Conservation (phyloP, 2,888 invertebrate genomes). For the Glaucopsyche alexis region DNA sequence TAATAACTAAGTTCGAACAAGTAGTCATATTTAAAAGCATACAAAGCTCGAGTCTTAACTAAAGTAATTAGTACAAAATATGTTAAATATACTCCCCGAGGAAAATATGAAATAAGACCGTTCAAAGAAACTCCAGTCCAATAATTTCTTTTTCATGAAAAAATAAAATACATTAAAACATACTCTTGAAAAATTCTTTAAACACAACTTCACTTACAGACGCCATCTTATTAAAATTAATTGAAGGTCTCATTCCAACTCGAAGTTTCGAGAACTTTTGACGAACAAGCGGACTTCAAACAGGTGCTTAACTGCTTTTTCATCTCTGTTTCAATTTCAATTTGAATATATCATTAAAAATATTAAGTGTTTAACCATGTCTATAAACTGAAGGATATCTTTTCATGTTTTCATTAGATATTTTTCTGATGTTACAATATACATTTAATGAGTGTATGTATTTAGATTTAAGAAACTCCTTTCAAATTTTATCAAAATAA, state of each 20-base stretch:
- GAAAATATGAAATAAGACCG: background rate
- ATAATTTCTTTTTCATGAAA: background rate
- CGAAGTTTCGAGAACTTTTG: background rate
- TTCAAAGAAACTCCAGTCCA: background rate
- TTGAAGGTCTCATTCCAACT: constrained; percentile 11
- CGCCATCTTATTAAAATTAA: constrained; percentile 7
- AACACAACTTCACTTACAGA: background rate
- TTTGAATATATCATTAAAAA: background rate
- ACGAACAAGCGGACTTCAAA: background rate
- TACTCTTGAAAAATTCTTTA: background rate
- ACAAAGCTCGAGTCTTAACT: background rate
- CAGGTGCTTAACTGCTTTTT: background rate
- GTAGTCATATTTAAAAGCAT: too few relatives aligned
- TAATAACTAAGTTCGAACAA: too few relatives aligned
- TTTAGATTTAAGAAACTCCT: too few relatives aligned
- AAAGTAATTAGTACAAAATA: background rate
- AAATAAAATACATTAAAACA: background rate
- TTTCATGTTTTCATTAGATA: too few relatives aligned
- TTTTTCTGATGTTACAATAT: background rate
- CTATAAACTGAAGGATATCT: background rate
- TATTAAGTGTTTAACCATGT: background rate
- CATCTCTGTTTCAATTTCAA: background rate
- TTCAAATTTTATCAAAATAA: too few relatives aligned
- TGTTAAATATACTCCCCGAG: background rate
- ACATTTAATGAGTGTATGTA: background rate